Percentiles rank a stretch among this genome's conserved stretches.
Evolutionary conservation across 2,797 vertebrate genomes (phyloP).

Genomic region (Babyrousa celebensis): DNA sequence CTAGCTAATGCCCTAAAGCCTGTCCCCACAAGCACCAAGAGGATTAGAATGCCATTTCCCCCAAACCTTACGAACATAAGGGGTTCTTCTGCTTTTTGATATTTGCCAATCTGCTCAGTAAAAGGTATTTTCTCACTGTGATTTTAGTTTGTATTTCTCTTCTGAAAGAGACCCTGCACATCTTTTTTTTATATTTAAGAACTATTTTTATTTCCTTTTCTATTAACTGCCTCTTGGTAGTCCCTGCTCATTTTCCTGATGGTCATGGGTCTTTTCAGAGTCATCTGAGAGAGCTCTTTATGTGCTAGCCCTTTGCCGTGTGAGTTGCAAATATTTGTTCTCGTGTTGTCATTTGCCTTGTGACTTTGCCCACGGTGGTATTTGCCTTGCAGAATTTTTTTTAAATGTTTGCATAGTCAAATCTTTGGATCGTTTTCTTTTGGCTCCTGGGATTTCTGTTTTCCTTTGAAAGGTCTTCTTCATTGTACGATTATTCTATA

Average conservation of each 20-base stretch:
- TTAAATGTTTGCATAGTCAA: conserved; percentile 52
- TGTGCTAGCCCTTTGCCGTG: neutral
- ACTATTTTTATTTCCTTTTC: conserved; percentile 32
- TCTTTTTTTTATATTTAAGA: neutral
- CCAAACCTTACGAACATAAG: neutral
- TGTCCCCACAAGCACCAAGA: neutral
- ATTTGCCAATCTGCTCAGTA: neutral
- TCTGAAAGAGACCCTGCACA: neutral
- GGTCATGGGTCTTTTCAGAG: neutral
- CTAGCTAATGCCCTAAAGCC: neutral
- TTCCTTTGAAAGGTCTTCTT: conserved; percentile 60
- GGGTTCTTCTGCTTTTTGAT: neutral
- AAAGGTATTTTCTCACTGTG: conserved; percentile 17
- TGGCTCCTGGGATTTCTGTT: conserved; percentile 31
- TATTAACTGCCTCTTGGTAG: neutral
- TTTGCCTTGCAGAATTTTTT: conserved; percentile 59
- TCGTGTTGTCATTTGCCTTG: conserved; percentile 58
- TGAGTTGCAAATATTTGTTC: conserved; percentile 76
- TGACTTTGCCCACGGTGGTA: conserved; percentile 18
- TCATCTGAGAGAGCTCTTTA: neutral
- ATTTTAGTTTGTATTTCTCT: conserved; percentile 50
- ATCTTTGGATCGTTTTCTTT: conserved; percentile 1
- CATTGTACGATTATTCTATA: neutral
- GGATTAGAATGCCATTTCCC: neutral
- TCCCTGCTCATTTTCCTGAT: neutral